Base-by-base conservation (phyloP, 2,888 invertebrate species). In the Pollenia griseotomentosa region DNA sequence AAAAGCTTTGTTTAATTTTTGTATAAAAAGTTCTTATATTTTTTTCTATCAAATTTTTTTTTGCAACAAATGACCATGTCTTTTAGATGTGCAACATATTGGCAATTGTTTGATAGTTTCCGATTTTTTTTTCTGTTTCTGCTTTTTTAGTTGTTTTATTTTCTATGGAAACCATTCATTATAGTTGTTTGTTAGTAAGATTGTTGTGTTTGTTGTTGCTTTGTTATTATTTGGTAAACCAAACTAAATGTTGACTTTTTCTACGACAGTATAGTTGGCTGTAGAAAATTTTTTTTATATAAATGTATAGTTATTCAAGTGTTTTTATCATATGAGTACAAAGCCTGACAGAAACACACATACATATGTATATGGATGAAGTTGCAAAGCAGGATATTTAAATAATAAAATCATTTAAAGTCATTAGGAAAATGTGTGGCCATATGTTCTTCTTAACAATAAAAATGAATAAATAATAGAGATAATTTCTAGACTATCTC, bases 101-200 rank as follows among this genome's bases (percentile, higher is more conserved):
- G 88, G 83, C 79, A 86, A 85, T 86, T 84, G 71, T 78, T 82
- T 77, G 75, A 33, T 87, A 85, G 75, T 87, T 88, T 85, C 61
- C 77, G 61, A 51, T 59, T 74, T 51, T 74, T 51, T 84, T 7
- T 78, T 40, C 11, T 33, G 33, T 33, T 16, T 46, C 33, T 14
- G 61, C n/a, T 73, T 79, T 46, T 73, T 14, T 42, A 53, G 12
- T 51, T 83, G 57, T 66, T 14, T 70, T 83, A 8, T 57, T 77
- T 83, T 61, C 46, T 79, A 48, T n/a, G 55, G 63, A 51, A 68
- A 16, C 59, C 73, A 78, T 78, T 66, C 73, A 82, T 86, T 86
- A 82, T 74, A 59, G 19, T 68, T 66, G 82, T 81, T 88, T 88
- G 73, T 83, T 80, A 14, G 63, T 66, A 59, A 46, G 46, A 55